Base-by-base conservation (phyloP, 2,113 vertebrate species). In the Oenanthe melanoleuca region DNA sequence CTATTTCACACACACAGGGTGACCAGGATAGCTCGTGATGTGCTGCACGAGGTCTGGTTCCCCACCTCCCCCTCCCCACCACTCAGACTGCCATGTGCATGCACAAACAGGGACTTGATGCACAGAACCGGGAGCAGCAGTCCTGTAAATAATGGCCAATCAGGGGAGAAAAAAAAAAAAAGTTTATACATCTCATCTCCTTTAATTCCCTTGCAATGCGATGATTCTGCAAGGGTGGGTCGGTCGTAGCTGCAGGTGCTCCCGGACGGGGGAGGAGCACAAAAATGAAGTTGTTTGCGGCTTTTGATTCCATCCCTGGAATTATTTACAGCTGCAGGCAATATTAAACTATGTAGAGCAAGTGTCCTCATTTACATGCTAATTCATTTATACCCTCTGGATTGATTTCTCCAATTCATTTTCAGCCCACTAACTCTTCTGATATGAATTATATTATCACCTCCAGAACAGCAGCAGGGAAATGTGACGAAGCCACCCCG, bases 361-460 rank as follows among this genome's bases (percentile, higher is more conserved):
- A 98, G 97, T 97, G 97, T 97, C 97, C 97, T 98, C 97, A 98
- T 98, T 98, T 98, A 98, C 97, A 98, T 98, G 97, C 97, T 98
- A 98, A 98, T 98, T 98, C 97, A 98, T 98, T 98, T 98, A 98
- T 98, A 97, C 97, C 97, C 97, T 97, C 97, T 97, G 97, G 97
- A 98, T 97, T 98, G 97, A 97, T 97, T 97, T 97, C 97, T 96
- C 96, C 97, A 98, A 97, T 97, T 97, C 97, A 97, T 97, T 97
- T 97, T 97, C 97, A 98, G 97, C 97, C 97, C 97, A 97, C 97
- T 98, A 97, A 97, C 95, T 97, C 96, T 97, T 97, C 96, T 97
- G 95, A 97, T 95, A 96, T 96, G 97, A 98, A 98, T 97, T 97
- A 97, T 97, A 97, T 96, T 97, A 97, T 96, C 96, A 95, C 95